Evolutionary conservation across 2,888 invertebrate species (phyloP).

Genomic region (Parochlus steinenii): DNA sequence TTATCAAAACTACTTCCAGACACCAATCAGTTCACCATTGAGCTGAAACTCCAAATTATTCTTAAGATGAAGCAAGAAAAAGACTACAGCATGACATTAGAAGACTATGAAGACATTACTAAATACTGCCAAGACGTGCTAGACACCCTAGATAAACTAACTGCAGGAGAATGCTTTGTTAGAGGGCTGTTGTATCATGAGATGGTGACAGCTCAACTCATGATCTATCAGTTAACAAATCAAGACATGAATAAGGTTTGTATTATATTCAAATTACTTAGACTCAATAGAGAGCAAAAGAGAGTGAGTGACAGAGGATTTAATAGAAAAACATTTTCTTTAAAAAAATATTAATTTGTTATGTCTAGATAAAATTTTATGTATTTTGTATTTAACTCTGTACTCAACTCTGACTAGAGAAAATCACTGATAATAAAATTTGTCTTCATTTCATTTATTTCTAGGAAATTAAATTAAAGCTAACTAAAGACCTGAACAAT

Average conservation of each 20-base stretch:
- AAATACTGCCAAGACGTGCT: slow-evolving; percentile 28
- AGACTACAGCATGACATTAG: slow-evolving; percentile 16
- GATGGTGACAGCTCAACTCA: slow-evolving; percentile 16
- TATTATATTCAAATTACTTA: neutral
- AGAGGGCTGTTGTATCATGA: slow-evolving; percentile 26
- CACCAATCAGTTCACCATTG: slow-evolving; percentile 27
- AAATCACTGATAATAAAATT: neutral
- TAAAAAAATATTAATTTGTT: neutral
- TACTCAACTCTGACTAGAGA: neutral
- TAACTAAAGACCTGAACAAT: neutral
- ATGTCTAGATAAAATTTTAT: neutral
- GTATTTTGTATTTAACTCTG: neutral
- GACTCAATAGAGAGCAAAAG: neutral
- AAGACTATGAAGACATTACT: slow-evolving; percentile 23
- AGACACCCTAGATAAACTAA: slow-evolving; percentile 24
- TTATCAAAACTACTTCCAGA: slow-evolving; percentile 27
- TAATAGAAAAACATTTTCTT: neutral
- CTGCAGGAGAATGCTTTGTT: slow-evolving; percentile 28
- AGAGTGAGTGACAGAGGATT: neutral
- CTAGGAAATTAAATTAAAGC: slow-evolving; percentile 2
- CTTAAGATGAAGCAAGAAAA: slow-evolving; percentile 24
- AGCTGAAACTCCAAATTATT: slow-evolving; percentile 28
- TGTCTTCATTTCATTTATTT: neutral
- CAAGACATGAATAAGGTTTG: neutral
- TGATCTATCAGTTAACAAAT: neutral